Evolutionary conservation across 2,797 vertebrate genomes (phyloP).

Genomic region (Syndactyla subalaris): DNA sequence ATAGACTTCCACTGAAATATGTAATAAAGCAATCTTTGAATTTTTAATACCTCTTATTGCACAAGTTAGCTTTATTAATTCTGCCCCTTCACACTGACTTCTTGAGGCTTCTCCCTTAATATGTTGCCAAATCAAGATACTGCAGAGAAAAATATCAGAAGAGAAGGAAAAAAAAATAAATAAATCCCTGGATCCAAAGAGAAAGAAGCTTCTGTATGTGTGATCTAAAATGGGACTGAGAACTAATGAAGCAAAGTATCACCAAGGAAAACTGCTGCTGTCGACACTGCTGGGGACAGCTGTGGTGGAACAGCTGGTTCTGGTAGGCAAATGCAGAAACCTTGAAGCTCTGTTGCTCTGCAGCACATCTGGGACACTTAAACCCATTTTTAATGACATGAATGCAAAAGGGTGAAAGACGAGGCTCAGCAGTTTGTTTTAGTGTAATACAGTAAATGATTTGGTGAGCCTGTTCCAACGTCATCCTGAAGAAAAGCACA

Average conservation of each 20-base stretch:
- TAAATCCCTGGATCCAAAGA: background rate
- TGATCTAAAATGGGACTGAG: background rate
- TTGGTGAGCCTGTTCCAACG: background rate
- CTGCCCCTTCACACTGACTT: background rate
- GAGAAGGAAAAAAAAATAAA: background rate
- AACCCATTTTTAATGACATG: background rate
- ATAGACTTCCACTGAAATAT: background rate
- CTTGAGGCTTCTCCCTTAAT: background rate
- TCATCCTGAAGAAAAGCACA: background rate
- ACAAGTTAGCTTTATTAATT: conserved; percentile 10
- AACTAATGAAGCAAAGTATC: background rate
- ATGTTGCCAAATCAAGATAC: background rate
- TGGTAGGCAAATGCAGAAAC: background rate
- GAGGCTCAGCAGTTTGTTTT: background rate
- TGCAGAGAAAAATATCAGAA: background rate
- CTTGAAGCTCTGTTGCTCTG: background rate
- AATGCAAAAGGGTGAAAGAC: background rate
- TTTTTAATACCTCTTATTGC: background rate
- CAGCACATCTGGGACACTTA: conserved; percentile 1
- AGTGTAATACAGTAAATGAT: background rate
- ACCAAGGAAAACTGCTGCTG: background rate
- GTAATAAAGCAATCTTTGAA: background rate
- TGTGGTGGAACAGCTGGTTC: background rate
- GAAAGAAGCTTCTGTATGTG: background rate
- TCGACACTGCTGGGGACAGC: background rate